phyloP scores from a whole-genome alignment of 2,797 vertebrate species.

The Sebastes goodei region DNA sequence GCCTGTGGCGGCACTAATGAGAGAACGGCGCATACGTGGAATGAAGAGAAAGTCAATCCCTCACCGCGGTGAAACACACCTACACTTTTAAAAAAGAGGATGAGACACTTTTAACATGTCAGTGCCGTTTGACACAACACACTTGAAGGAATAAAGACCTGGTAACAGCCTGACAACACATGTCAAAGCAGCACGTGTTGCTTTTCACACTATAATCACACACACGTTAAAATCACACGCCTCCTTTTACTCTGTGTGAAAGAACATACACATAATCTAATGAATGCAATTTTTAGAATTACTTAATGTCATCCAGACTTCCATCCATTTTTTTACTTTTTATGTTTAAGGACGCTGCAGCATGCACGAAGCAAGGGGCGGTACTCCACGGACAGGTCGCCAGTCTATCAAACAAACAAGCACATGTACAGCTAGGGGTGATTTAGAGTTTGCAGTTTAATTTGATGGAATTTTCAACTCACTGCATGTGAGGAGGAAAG shows the following conservation, averaged over 20 bases:
- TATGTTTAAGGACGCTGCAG: not conserved
- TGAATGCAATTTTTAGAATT: not conserved
- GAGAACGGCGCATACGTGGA: constrained; percentile 40
- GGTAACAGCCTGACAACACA: constrained; percentile 1
- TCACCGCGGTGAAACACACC: constrained; percentile 16
- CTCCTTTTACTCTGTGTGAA: not conserved
- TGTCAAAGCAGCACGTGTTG: not conserved
- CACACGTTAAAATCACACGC: not conserved
- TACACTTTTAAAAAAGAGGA: constrained; percentile 28
- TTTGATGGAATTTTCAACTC: not conserved
- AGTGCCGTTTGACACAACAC: constrained; percentile 25
- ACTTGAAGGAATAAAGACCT: constrained; percentile 19
- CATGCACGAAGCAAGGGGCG: not conserved
- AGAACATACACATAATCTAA: not conserved
- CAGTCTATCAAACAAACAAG: not conserved
- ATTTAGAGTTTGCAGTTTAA: not conserved
- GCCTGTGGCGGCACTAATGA: constrained; percentile 60
- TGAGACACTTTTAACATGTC: constrained; percentile 37
- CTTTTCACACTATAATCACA: not conserved
- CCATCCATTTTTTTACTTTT: not conserved
- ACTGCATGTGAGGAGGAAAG: not conserved
- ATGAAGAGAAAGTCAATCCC: constrained; percentile 56
- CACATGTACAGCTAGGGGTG: not conserved
- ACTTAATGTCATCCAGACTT: not conserved
- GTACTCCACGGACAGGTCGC: not conserved